Conservation (phyloP, 2,888 invertebrate genomes). For the Euproctis similis region DNA sequence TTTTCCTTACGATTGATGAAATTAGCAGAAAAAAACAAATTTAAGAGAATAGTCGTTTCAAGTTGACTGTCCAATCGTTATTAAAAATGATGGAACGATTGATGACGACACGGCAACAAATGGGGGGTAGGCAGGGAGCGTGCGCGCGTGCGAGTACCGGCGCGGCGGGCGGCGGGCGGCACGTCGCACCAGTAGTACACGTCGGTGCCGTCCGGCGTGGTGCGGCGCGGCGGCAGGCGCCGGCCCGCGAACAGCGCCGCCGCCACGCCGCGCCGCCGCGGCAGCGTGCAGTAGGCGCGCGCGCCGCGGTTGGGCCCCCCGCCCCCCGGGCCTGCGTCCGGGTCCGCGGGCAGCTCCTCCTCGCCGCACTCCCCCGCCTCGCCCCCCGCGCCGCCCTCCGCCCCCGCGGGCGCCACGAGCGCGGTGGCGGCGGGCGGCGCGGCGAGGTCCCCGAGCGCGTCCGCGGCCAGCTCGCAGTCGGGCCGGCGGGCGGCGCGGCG, state of each 20-base stretch:
- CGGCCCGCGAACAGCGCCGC: slow-evolving; percentile 43
- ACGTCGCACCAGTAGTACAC: slow-evolving; percentile 93
- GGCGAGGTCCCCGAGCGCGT: slow-evolving; percentile 9
- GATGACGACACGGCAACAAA: no score
- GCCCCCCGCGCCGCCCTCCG: not conserved
- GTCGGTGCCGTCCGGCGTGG: slow-evolving; percentile 88
- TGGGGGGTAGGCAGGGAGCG: no score
- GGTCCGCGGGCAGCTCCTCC: slow-evolving; percentile 78
- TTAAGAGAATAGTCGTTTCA: no score
- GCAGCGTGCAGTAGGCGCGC: slow-evolving; percentile 73
- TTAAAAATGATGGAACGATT: no score
- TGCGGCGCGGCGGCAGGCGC: slow-evolving; percentile 81
- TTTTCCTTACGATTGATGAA: no score
- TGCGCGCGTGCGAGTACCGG: no score
- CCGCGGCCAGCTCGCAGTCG: slow-evolving; percentile 56
- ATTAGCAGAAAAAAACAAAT: no score
- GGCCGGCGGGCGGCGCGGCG: slow-evolving; percentile 58
- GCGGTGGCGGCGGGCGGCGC: slow-evolving; percentile 14
- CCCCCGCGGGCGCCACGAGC: slow-evolving; percentile 15
- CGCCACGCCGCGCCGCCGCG: slow-evolving; percentile 45
- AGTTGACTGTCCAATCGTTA: no score
- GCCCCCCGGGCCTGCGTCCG: slow-evolving; percentile 17
- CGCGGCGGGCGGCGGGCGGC: slow-evolving; percentile 57
- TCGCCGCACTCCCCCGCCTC: slow-evolving; percentile 74
- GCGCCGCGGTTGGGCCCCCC: slow-evolving; percentile 30